These are phyloP conservation scores for Odontamblyopus lacepedii DNA, from an alignment of 2,797 vertebrate genomes.

Conservation along the genomic window DNA sequence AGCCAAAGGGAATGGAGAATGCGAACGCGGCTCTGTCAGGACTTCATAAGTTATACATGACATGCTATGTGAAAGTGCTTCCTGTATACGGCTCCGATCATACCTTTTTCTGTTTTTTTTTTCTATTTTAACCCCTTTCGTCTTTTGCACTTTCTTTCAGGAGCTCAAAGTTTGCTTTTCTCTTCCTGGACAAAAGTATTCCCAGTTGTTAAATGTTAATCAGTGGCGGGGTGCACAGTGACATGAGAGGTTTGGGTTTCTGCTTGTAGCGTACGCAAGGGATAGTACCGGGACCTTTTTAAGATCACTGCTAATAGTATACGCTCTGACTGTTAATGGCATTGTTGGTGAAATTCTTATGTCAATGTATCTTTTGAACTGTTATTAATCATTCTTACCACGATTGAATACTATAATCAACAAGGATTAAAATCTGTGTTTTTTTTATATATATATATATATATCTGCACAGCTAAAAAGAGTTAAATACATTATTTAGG, in stretches of 20 bases:
- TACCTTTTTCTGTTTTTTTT: constrained; percentile 40
- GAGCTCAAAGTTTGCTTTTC: constrained; percentile 70
- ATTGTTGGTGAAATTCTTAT: constrained; percentile 45
- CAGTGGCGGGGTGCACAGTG: constrained; percentile 48
- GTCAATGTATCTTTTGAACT: constrained; percentile 41
- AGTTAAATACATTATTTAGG: constrained; percentile 74
- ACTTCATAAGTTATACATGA: constrained; percentile 81
- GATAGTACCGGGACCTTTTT: constrained; percentile 29
- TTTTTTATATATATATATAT: too few species aligned
- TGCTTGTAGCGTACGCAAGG: constrained; percentile 34
- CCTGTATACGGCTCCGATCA: constrained; percentile 70
- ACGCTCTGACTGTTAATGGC: constrained; percentile 14
- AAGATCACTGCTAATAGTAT: constrained; percentile 31
- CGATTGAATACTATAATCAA: constrained; percentile 78
- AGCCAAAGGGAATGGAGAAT: constrained; percentile 75
- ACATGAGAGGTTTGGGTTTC: constrained; percentile 43
- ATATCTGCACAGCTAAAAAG: constrained; percentile 69
- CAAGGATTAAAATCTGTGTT: constrained; percentile 70
- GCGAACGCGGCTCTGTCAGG: constrained; percentile 69
- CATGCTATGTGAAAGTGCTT: constrained; percentile 74
- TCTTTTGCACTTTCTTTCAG: constrained; percentile 54
- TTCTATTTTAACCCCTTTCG: constrained; percentile 32
- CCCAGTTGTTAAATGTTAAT: constrained; percentile 77
- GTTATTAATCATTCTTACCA: constrained; percentile 71
- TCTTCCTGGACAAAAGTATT: constrained; percentile 70